Base-by-base conservation (phyloP, 2,888 invertebrate genomes). In the Oligia strigilis region DNA sequence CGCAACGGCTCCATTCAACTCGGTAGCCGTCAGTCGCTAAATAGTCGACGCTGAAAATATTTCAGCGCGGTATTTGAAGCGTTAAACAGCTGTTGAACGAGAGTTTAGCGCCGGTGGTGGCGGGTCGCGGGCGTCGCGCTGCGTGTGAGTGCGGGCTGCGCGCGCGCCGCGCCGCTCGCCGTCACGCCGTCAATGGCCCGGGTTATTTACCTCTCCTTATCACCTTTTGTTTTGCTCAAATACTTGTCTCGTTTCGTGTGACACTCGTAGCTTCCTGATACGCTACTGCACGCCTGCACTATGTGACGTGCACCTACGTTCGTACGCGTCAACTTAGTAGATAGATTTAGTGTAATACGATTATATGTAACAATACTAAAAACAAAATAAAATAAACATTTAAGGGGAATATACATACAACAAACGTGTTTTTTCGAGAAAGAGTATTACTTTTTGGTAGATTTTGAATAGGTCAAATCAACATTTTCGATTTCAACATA, bases 141-240 rank as follows among this genome's bases (percentile, higher is more conserved):
- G 73, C 78, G 81, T 78, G 87, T 75, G 80, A 88, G 88, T 89
- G 85, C 84, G 84, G 89, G 62, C 88, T 89, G 91, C 89, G 81
- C 82, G 88, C 87, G 82, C 89, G 76, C 89, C 87, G 82, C 89
- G 76, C 89, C 84, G 86, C 91, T 89, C 87, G 87, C 88, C 91
- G 91, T 94, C 95, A 94, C 94, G 94, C 94, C 95, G 95, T 94
- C 96, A 96, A 96, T 95, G 94, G 95, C 94, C 93, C 95, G 95
- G 96, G 96, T 96, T 97, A 95, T 97, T 97, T 96, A 96, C 96
- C 96, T 95, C 95, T 94, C 87, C 96, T 96, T 97, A 96, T 96
- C 96, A 96, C 96, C 96, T 96, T 96, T 97, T 96, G 96, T 96
- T 96, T 96, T 96, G 96, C 95, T 95, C 94, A 95, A 95, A 95